Evolutionary conservation across 2,888 invertebrate species (phyloP).

Genomic region (Liopterus haemorrhoidalis): DNA sequence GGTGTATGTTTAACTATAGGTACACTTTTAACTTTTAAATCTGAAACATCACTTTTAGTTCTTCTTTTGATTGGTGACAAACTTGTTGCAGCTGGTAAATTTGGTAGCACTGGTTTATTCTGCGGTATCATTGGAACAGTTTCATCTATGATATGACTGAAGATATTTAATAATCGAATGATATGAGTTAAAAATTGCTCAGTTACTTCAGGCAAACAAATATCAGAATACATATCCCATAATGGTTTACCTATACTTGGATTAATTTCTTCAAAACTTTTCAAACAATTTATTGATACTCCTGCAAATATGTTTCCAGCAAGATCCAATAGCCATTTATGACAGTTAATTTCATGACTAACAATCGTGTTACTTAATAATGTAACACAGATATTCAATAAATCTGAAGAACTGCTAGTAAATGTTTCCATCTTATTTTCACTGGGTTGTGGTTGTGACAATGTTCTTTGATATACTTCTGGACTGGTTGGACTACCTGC

Average conservation of each 20-base stretch:
- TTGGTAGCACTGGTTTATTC: constrained; percentile 54
- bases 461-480: constrained; percentile 27
- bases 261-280: constrained; percentile 21
- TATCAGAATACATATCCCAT: constrained; percentile 46
- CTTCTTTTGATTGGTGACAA: constrained; percentile 47
- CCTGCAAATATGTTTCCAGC: constrained; percentile 55
- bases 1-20: constrained; percentile 18
- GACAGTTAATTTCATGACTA: constrained; percentile 51
- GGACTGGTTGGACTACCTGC: background rate
- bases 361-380: constrained; percentile 49
- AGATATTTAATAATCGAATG: constrained; percentile 65
- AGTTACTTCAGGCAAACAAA: constrained; percentile 49
- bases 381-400: constrained; percentile 42
- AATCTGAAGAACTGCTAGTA: constrained; percentile 36
- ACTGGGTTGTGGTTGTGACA: constrained; percentile 20
- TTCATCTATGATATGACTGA: constrained; percentile 71
- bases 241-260: constrained; percentile 20
- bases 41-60: constrained; percentile 42
- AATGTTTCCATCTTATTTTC: constrained; percentile 21
- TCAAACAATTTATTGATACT: constrained; percentile 35
- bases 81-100: constrained; percentile 45
- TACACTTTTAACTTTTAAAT: constrained; percentile 44
- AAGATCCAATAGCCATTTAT: constrained; percentile 48
- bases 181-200: constrained; percentile 64
- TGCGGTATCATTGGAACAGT: constrained; percentile 50